phyloP scores from a whole-genome alignment of 1,140 invertebrate genomes.

The Nasonia vitripennis region DNA sequence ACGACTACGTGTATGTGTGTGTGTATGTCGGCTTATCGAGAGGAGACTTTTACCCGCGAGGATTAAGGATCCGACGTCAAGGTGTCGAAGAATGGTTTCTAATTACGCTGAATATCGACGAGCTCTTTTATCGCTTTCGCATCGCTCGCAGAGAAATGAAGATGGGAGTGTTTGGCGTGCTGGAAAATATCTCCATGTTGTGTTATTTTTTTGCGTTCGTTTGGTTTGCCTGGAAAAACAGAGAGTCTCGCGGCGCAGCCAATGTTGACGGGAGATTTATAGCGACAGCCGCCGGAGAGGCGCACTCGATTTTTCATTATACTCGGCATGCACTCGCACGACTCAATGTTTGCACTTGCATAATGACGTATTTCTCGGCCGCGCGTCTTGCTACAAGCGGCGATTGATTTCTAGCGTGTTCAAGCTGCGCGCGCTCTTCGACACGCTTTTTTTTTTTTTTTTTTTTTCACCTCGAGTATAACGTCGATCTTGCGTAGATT shows the following conservation, averaged over 20 bases:
- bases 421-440: not conserved
- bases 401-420: constrained; percentile 29
- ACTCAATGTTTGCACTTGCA: constrained; percentile 26
- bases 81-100: too few relatives aligned
- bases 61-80: not conserved
- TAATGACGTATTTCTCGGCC: constrained; percentile 5
- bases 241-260: not conserved
- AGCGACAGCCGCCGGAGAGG: not conserved
- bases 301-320: not conserved
- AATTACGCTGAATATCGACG: too few relatives aligned
- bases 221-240: too few relatives aligned
- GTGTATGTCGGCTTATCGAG: not conserved
- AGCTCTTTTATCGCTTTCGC: too few relatives aligned
- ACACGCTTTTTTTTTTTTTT: not conserved
- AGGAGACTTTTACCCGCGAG: not conserved
- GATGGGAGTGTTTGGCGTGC: too few relatives aligned
- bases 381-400: not conserved
- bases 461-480: not conserved
- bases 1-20: too few relatives aligned
- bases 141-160: too few relatives aligned
- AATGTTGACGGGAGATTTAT: constrained; percentile 19
- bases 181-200: too few relatives aligned
- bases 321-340: not conserved
- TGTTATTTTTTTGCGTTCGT: too few relatives aligned
- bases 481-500: not conserved